Base-by-base conservation (phyloP, 2,797 vertebrate genomes). In the Acipenser transmontanus region DNA sequence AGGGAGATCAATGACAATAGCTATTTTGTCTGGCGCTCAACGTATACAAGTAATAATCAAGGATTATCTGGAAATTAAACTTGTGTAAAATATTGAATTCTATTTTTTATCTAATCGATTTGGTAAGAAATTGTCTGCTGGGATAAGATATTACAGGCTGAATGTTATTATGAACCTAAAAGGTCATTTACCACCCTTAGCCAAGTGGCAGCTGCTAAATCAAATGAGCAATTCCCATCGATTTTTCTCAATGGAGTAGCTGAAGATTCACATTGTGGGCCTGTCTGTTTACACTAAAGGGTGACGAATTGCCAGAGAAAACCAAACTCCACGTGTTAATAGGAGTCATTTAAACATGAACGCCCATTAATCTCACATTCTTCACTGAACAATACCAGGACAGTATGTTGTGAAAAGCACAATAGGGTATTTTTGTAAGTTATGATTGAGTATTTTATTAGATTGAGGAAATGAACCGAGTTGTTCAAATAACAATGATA, bases 191-290 rank as follows among this genome's bases (percentile, higher is more conserved):
- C 54, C 68, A 66, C 66, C 48, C 57, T 69, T 63, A 68, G 64
- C 67, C 50, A 49, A 1, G 68, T 62, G 70, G 62, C 72, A 78
- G 70, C 66, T 72, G 63, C 69, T 71, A 76, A 77, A 73, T 71
- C 73, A 76, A 67, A 61, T 7, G 62, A 52, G 68, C 70, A 68
- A 52, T 10, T 73, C 63, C 47, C 70, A 79, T 72, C 74, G 77
- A 82, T 76, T 76, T 72, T 65, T 67, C 47, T 66, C 62, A 60
- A 73, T 68, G 66, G 60, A 59, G 20, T 49, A 65, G 67, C 9
- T 73, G 72, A 76, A 77, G 81, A 76, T 75, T 76, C 69, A 70
- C 69, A 83, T 72, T 78, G 76, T 69, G 63, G 76, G 76, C 66
- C 69, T 73, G 74, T 72, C 70, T 65, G 73, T 77, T 61, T 71